Evolutionary conservation across 1,140 invertebrate genomes (phyloP).

Genomic region (Bombus turneri): DNA sequence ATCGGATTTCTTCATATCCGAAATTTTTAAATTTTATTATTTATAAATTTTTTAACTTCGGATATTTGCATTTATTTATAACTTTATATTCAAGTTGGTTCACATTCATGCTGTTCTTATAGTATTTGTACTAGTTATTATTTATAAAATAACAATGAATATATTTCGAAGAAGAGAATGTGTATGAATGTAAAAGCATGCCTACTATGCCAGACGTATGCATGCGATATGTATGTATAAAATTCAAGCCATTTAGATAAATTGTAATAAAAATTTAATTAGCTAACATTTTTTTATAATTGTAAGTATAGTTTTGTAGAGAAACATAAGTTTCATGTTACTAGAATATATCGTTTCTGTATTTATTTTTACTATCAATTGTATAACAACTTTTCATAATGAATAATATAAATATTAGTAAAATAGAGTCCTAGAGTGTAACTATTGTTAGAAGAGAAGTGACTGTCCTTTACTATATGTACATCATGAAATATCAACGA

Average conservation of each 20-base stretch:
- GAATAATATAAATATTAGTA: slow-evolving; percentile 37
- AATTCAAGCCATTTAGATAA: slow-evolving; percentile 60
- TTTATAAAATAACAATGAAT: slow-evolving; percentile 50
- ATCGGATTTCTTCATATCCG: slow-evolving; percentile 13
- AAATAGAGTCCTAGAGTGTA: slow-evolving; percentile 39
- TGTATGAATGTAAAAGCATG: slow-evolving; percentile 13
- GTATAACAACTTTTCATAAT: slow-evolving; percentile 46
- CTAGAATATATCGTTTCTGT: slow-evolving; percentile 50
- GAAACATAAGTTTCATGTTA: slow-evolving; percentile 47
- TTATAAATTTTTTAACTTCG: slow-evolving; percentile 39
- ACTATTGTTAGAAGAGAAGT: slow-evolving; percentile 38
- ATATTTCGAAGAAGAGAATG: neutral
- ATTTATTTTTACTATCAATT: slow-evolving; percentile 63
- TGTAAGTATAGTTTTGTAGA: slow-evolving; percentile 57
- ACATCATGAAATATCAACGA: slow-evolving; percentile 62
- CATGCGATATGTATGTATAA: slow-evolving; percentile 60
- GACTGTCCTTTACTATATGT: slow-evolving; percentile 49
- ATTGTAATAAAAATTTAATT: slow-evolving; percentile 61
- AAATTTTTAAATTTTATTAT: slow-evolving; percentile 33
- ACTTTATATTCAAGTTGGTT: slow-evolving; percentile 52
- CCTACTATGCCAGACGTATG: slow-evolving; percentile 29
- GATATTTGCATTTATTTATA: slow-evolving; percentile 63
- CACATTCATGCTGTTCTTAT: slow-evolving; percentile 35
- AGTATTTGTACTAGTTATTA: slow-evolving; percentile 58
- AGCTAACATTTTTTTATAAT: slow-evolving; percentile 51